A percentile compares a stretch with the other conserved stretches of the same genome.
Conservation (phyloP, 2,888 invertebrate species). For the Lithodes maja region DNA sequence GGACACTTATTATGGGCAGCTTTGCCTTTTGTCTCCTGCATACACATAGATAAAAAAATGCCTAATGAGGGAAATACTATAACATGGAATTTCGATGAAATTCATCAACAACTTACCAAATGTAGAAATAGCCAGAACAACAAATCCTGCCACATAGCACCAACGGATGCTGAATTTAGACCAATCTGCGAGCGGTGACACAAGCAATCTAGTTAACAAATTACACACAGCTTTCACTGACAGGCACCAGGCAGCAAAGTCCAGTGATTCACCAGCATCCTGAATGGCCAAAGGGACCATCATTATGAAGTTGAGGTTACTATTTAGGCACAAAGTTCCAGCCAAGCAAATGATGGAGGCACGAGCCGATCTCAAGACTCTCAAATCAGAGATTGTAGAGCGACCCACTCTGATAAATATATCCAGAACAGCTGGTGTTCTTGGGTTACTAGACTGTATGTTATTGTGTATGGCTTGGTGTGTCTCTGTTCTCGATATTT, state of each 20-base stretch:
- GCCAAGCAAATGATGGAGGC: conserved; percentile 26
- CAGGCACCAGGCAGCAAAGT: conserved; percentile 42
- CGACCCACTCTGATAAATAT: not conserved
- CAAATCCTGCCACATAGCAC: conserved; percentile 39
- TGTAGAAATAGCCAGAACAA: not conserved
- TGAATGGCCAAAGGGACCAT: conserved; percentile 51
- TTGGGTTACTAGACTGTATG: no score
- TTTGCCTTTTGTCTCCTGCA: no score
- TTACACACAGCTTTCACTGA: conserved; percentile 29
- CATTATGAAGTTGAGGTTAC: conserved; percentile 34
- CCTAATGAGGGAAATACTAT: no score
- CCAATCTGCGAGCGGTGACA: conserved; percentile 31
- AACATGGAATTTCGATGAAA: no score
- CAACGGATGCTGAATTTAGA: conserved; percentile 31
- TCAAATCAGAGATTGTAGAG: conserved; percentile 7
- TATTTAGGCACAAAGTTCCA: not conserved
- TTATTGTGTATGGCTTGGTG: no score
- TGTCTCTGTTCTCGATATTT: no score
- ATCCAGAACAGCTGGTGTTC: not conserved
- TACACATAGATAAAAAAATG: no score
- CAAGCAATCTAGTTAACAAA: conserved; percentile 29
- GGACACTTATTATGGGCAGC: no score
- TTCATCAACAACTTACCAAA: conserved; percentile 2
- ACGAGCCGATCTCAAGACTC: conserved; percentile 15
- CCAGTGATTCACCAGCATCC: conserved; percentile 30